Evolutionary conservation across 2,113 vertebrate genomes (phyloP).

Genomic region (Smithornis capensis): DNA sequence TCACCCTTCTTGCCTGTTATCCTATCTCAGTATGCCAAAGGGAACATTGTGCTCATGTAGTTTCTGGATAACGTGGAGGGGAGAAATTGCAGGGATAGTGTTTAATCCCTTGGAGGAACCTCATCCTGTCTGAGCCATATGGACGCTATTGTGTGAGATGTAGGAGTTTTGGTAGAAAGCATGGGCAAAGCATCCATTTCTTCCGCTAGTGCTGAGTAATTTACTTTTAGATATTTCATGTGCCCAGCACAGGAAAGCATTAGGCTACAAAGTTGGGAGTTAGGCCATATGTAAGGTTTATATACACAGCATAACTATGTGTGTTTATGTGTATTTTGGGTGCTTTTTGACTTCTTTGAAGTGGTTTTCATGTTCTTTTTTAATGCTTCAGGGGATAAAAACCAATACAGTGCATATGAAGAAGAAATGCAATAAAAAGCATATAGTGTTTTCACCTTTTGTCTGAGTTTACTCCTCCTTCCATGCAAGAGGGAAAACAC

Average conservation of each 20-base stretch:
- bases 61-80: not conserved
- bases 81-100: not conserved
- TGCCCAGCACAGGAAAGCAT: not conserved
- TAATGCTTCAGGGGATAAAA: not conserved
- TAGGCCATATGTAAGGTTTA: not conserved
- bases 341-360: not conserved
- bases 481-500: not conserved
- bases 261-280: not conserved
- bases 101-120: not conserved
- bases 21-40: not conserved
- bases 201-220: not conserved
- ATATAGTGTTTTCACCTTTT: not conserved
- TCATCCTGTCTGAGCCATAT: not conserved
- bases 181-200: fast-evolving
- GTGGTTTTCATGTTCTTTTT: not conserved
- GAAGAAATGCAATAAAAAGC: not conserved
- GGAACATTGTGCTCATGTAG: not conserved
- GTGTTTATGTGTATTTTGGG: not conserved
- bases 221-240: not conserved
- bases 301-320: not conserved
- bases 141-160: not conserved
- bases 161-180: not conserved
- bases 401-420: not conserved
- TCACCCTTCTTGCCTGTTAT: not conserved
- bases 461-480: not conserved